Conservation (phyloP, 2,888 invertebrate genomes). For the Aporophyla lueneburgensis region DNA sequence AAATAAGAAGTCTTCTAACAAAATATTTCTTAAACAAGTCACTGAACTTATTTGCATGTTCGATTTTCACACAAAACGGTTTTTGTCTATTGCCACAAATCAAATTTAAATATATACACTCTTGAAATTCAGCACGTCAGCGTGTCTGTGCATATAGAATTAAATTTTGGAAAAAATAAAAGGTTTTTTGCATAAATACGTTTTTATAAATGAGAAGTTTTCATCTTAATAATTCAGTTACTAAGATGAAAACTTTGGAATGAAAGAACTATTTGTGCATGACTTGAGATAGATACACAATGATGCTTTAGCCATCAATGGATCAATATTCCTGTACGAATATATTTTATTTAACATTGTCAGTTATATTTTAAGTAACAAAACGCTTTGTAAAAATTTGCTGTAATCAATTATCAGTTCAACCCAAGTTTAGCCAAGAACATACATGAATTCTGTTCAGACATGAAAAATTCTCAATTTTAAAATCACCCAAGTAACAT, state of each 20-base stretch:
- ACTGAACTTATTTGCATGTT: slow-evolving; percentile 62
- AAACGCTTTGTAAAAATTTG: background rate
- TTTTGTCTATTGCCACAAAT: slow-evolving; percentile 51
- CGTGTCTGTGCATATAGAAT: slow-evolving; percentile 18
- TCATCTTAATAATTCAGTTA: background rate
- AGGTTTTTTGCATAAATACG: background rate
- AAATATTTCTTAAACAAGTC: slow-evolving; percentile 38
- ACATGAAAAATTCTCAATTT: background rate
- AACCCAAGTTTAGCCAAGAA: background rate
- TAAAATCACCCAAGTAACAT: background rate
- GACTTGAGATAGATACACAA: background rate
- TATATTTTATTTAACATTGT: background rate
- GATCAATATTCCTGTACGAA: background rate
- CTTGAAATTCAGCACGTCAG: slow-evolving; percentile 12
- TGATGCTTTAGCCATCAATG: too few species aligned
- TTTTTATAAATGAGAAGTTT: background rate
- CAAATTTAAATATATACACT: slow-evolving; percentile 52
- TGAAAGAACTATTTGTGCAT: background rate
- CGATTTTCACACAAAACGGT: slow-evolving; percentile 36
- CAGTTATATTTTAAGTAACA: background rate
- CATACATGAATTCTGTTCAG: background rate
- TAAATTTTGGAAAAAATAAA: background rate
- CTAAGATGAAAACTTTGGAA: background rate
- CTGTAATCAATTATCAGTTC: background rate
- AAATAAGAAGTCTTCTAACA: slow-evolving; percentile 21